Evolutionary conservation across 1,140 invertebrate genomes (phyloP).

Genomic region (Kradibia gibbosae): DNA sequence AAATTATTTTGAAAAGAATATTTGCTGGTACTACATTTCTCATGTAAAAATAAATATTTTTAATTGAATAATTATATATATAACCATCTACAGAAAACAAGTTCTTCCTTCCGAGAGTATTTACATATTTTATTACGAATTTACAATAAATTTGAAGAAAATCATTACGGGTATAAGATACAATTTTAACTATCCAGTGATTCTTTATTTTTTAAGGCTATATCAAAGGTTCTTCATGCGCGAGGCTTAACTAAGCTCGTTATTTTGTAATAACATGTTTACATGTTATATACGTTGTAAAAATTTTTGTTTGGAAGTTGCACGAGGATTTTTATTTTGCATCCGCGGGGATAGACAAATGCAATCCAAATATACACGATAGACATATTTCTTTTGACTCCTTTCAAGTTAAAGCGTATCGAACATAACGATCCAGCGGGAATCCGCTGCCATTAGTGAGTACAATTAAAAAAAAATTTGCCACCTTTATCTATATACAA

Average conservation of each 20-base stretch:
- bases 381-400: constrained; percentile 24
- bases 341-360: background rate
- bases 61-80: constrained; percentile 1
- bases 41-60: background rate
- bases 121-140: background rate
- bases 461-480: background rate
- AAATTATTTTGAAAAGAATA: background rate
- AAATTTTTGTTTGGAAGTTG: constrained; percentile 16
- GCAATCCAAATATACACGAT: background rate
- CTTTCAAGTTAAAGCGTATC: background rate
- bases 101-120: background rate
- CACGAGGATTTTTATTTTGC: background rate
- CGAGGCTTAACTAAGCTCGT: constrained; percentile 25
- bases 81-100: background rate
- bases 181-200: background rate
- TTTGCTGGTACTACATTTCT: background rate
- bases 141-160: background rate
- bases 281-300: background rate
- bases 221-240: constrained; percentile 13
- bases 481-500: background rate
- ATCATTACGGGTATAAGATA: background rate
- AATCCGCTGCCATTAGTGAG: constrained; percentile 8
- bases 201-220: background rate
- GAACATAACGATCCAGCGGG: constrained; percentile 31
- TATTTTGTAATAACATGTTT: constrained; percentile 21